Base-by-base conservation (phyloP, 1,140 invertebrate genomes). In the Rhyacophila brunnea region DNA sequence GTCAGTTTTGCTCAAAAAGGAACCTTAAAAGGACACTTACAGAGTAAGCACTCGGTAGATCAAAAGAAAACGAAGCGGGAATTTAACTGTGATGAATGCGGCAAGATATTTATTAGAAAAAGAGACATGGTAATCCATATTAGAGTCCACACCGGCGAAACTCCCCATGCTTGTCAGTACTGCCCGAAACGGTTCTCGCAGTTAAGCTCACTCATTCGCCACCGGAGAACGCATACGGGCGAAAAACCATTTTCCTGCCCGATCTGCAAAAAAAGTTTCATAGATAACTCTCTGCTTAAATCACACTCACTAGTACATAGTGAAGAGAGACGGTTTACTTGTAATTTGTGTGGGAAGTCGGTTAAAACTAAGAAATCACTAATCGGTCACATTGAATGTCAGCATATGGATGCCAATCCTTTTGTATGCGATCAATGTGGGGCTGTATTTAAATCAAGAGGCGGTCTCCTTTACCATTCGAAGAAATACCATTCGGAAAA, bases 161-260 rank as follows among this genome's bases (percentile, higher is more conserved):
- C 42, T 4, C 64, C 64, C 2, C 63, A 57, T 28, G 9, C 28
- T 7, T 66, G 64, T 35, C 18, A 43, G 1, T 19, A 18, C 18
- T 66, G 64, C 42, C 13, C 18, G 2, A 52, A 20, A 11, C 35
- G 28, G 4, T 66, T 66, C 34, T 9, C 60, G 6, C 59, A 66
- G 19, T 51, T 52, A n/a, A 23, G 46, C 1, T 54, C 60, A 1
- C 35, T 66, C 5, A 50, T 40, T 5, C 46, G 58, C 18, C 89
- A 91, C 67, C 79, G 83, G 42, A 76, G 87, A 23, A 87, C 85
- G 14, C 89, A 93, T 68, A 90, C 86, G 4, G 90, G 90, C 6
- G 87, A 87, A 64, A 74, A 83, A 17, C 86, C 86, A 0, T 87
- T 83, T 64, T 73, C 81, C 1, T 88, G 86, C 56, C 74, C 76